Conservation (phyloP, 2,113 vertebrate species). For the Sceloporus tristichus region DNA sequence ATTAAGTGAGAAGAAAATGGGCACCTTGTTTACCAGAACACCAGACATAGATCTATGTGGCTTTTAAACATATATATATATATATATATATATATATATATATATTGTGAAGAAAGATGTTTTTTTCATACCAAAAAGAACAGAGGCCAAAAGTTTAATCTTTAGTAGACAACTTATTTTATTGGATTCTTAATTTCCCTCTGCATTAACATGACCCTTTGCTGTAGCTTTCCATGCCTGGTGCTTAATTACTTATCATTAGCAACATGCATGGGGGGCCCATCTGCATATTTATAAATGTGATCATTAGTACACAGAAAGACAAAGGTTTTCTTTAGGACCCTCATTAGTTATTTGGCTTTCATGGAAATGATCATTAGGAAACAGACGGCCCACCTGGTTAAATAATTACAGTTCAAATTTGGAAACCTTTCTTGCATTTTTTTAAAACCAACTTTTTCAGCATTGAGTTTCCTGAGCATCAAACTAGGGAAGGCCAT, state of each 20-base stretch:
- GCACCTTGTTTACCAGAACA: conserved; percentile 68
- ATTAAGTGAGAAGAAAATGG: conserved; percentile 68
- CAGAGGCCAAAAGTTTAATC: conserved; percentile 81
- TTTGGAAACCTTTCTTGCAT: conserved; percentile 83
- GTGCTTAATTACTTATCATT: conserved; percentile 90
- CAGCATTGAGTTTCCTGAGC: conserved; percentile 47
- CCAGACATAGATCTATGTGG: conserved; percentile 18
- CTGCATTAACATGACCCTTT: conserved; percentile 83
- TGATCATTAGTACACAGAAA: conserved; percentile 87
- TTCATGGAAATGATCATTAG: conserved; percentile 88
- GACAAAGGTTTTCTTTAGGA: conserved; percentile 86
- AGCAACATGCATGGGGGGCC: conserved; percentile 83
- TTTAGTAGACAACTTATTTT: conserved; percentile 82
- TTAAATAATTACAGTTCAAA: conserved; percentile 88
- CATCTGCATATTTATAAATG: conserved; percentile 87
- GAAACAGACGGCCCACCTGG: conserved; percentile 86
- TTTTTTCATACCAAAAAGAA: conserved; percentile 69
- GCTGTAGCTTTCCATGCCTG: conserved; percentile 84
- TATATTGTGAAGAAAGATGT: conserved; percentile 45
- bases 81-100: too few species aligned
- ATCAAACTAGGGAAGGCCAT: conserved; percentile 67
- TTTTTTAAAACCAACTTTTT: conserved; percentile 81
- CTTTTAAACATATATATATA: too few species aligned
- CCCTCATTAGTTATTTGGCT: conserved; percentile 88
- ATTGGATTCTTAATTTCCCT: conserved; percentile 86